Evolutionary conservation across 1,140 invertebrate species (phyloP).

Genomic region (Ylistrum balloti): DNA sequence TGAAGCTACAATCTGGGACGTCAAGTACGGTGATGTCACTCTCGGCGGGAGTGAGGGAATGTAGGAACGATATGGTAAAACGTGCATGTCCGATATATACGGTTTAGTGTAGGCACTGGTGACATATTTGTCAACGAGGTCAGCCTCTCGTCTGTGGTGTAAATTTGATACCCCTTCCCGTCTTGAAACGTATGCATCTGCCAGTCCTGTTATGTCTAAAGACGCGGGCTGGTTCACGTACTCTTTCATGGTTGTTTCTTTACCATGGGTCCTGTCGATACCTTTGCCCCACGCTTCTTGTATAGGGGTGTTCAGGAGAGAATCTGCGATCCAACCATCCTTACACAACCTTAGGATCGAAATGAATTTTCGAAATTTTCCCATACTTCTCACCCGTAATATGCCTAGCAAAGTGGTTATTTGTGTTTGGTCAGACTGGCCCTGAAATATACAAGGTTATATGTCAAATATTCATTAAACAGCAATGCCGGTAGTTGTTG

Average conservation of each 20-base stretch:
- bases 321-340: background rate
- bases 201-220: background rate
- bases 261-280: background rate
- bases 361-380: background rate
- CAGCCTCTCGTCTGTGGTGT: background rate
- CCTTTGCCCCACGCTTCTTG: conserved; percentile 13
- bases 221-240: background rate
- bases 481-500: too few species aligned
- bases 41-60: background rate
- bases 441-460: background rate
- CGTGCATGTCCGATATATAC: background rate
- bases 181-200: background rate
- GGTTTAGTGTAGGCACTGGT: background rate
- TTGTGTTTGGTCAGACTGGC: background rate
- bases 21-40: background rate
- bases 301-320: background rate
- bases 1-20: background rate
- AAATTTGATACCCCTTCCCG: background rate
- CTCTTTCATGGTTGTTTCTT: background rate
- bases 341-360: background rate
- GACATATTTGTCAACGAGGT: background rate
- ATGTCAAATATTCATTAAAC: background rate
- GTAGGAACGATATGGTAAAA: background rate
- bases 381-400: background rate
- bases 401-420: background rate